Conservation (phyloP, 2,113 vertebrate species). For the Prionailurus viverrinus region DNA sequence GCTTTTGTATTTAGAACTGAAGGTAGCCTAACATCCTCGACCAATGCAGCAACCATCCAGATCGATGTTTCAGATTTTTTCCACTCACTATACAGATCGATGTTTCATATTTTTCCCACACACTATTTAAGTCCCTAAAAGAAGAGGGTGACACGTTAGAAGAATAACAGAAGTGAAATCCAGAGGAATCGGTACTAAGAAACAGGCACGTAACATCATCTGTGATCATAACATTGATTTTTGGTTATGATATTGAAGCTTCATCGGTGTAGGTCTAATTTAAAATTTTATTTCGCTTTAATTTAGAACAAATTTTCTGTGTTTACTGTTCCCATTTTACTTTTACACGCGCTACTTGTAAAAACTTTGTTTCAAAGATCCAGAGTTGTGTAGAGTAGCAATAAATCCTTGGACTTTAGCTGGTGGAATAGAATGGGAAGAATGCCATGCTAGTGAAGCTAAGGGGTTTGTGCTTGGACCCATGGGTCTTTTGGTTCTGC, state of each 20-base stretch:
- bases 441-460: neutral
- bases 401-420: neutral
- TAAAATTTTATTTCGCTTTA: constrained; percentile 22
- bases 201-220: neutral
- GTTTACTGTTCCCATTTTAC: neutral
- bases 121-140: neutral
- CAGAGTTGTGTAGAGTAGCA: neutral
- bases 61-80: neutral
- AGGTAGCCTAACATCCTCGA: neutral
- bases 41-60: neutral
- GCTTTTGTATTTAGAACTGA: neutral
- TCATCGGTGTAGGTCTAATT: neutral
- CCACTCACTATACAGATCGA: neutral
- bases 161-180: neutral
- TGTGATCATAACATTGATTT: neutral
- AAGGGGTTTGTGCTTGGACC: neutral
- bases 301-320: neutral
- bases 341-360: neutral
- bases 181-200: neutral
- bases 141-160: neutral
- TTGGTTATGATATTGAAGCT: neutral
- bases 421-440: neutral
- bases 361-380: neutral
- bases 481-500: neutral
- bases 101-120: neutral